A percentile compares a stretch with the other conserved stretches of the same genome.
These are phyloP conservation scores for Hoplias malabaricus DNA, from an alignment of 2,113 vertebrate genomes.

Conservation along the genomic window DNA sequence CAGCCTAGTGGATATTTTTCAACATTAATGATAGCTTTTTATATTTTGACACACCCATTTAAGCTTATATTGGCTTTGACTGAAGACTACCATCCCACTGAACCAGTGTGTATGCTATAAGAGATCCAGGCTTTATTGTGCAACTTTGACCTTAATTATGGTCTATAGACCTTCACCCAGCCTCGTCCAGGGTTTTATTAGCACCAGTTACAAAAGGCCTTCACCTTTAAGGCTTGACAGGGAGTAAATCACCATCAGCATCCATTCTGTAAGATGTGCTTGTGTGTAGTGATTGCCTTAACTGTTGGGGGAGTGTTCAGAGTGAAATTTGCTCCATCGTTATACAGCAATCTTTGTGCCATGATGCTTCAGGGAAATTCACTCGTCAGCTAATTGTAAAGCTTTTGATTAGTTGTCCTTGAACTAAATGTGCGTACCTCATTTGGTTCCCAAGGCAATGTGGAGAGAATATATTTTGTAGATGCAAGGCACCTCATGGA, in stretches of 20 bases:
- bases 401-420: neutral
- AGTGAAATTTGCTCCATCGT: neutral
- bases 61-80: neutral
- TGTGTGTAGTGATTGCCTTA: neutral
- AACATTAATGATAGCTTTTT: no score
- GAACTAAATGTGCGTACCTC: no score
- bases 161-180: neutral
- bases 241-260: neutral
- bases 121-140: neutral
- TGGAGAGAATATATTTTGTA: no score
- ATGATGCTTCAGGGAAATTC: conserved; percentile 19
- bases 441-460: no score
- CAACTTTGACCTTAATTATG: neutral
- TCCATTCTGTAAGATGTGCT: conserved; percentile 1
- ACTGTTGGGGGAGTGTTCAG: neutral
- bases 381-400: conserved; percentile 14
- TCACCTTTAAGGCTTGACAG: neutral
- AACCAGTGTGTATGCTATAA: no score
- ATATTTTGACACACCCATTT: no score
- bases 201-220: neutral
- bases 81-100: neutral
- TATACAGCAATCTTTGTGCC: neutral
- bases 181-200: neutral
- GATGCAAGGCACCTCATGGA: no score
- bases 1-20: no score